phyloP scores from a whole-genome alignment of 2,888 invertebrate genomes.

The Caenorhabditis parvicauda region DNA sequence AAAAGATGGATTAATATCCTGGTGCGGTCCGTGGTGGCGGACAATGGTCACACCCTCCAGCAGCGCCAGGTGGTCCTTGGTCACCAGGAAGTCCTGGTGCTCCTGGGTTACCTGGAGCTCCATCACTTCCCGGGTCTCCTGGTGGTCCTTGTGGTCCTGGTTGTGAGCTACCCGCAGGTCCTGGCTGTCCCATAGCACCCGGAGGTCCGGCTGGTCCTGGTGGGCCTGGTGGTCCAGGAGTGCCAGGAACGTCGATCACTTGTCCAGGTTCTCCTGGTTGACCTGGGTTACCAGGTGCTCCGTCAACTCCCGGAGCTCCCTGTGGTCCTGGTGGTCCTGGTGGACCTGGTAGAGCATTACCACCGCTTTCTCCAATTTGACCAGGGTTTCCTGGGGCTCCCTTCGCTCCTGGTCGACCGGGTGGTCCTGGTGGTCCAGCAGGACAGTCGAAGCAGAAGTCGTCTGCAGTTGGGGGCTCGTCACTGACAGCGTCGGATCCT shows the following conservation, averaged over 20 bases:
- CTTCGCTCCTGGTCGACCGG: constrained; percentile 33
- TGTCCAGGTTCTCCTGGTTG: constrained; percentile 33
- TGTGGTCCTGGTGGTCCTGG: constrained; percentile 43
- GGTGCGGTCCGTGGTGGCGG: constrained; percentile 30
- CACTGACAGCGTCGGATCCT: constrained; percentile 30
- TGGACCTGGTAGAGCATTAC: constrained; percentile 38
- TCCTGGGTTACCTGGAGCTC: constrained; percentile 34
- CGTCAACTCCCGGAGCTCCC: constrained; percentile 43
- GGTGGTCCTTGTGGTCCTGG: constrained; percentile 41
- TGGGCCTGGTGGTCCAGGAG: constrained; percentile 40
- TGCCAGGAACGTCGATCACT: constrained; percentile 25
- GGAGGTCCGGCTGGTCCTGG: constrained; percentile 34
- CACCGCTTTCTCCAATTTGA: constrained; percentile 30
- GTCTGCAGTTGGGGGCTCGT: constrained; percentile 24
- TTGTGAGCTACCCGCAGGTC: constrained; percentile 26
- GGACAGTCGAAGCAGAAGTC: constrained; percentile 37
- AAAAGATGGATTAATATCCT: constrained; percentile 27
- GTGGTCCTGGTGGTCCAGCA: constrained; percentile 39
- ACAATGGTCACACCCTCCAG: constrained; percentile 34
- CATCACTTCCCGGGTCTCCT: constrained; percentile 30
- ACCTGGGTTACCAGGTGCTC: constrained; percentile 41
- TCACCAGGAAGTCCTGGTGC: constrained; percentile 31
- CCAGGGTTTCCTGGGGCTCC: constrained; percentile 47
- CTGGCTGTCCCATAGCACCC: constrained; percentile 32
- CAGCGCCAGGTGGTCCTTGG: constrained; percentile 29